Base-by-base conservation (phyloP, 1,140 invertebrate species). In the Drosophila kanapiae region DNA sequence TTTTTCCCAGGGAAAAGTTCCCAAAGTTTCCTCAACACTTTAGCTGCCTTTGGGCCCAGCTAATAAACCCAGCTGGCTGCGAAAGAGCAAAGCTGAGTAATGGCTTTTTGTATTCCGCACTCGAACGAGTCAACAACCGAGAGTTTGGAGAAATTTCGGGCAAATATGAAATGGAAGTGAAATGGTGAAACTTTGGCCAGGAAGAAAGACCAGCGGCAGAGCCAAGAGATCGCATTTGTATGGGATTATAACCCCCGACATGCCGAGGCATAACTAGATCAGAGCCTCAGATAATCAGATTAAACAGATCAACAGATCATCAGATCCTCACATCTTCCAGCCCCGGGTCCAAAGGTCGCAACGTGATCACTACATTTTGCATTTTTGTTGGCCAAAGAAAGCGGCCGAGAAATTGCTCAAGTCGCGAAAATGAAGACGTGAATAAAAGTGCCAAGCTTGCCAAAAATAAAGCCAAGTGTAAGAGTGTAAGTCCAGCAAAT, bases 71-170 rank as follows among this genome's bases (percentile, higher is more conserved):
- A 18, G 31, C 11, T 18, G 1, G 29, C 45, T 33, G 37, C 14
- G 4, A 58, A 58, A 71, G 67, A 47, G 69, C 38, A 56, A 18
- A 54, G 33, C 33, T 49, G 65, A 69, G 33, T 58, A 68, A 71
- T 71, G 27, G 51, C 43, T 72, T 71, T 72, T 49, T 16, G 67
- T 72, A 71, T 72, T 72, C 69, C 43, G 69, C 29, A 72, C 67
- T 71, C 67, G 69, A 71, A 68, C 45, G 58, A 38, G 47, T 40
- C 45, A 69, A 69, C 62, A 40, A 67, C 62, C 40, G 43, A 51
- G 48, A 75, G 72, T 38, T 38, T 72, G 82, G 81, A 80, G 81
- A 83, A 83, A 85, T 84, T 81, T 54, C 13, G 72, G 67, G 70
- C 72, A 80, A 85, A 78, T 23, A 23, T 85, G 62, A 45, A 16